These are phyloP conservation scores for Rhinolophus ferrumequinum DNA, from an alignment of 2,113 vertebrate genomes.

Conservation along the genomic window DNA sequence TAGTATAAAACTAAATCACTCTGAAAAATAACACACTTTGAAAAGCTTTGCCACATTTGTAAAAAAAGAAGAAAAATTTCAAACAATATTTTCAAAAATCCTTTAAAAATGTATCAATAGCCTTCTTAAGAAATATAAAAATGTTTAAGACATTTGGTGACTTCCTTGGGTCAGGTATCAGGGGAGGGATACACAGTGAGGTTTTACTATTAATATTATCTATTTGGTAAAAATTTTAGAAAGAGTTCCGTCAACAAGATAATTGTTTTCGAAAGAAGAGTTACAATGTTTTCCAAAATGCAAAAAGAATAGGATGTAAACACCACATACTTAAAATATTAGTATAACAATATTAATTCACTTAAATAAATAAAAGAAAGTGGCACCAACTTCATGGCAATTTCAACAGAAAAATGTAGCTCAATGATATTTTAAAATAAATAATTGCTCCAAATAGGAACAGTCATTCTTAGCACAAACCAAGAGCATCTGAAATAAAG, in stretches of 20 bases:
- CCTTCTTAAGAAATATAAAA: constrained; percentile 73
- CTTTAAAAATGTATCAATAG: constrained; percentile 59
- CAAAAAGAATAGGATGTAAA: constrained; percentile 81
- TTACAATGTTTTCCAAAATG: constrained; percentile 75
- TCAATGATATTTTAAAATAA: constrained; percentile 76
- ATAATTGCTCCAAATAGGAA: constrained; percentile 69
- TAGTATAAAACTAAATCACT: constrained; percentile 37
- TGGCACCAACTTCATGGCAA: constrained; percentile 85
- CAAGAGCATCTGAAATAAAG: constrained; percentile 49
- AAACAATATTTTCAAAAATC: background rate
- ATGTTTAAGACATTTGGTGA: constrained; percentile 78
- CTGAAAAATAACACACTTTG: constrained; percentile 57
- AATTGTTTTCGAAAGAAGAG: constrained; percentile 60
- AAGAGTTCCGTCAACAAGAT: constrained; percentile 53
- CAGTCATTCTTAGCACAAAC: constrained; percentile 61
- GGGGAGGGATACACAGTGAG: background rate
- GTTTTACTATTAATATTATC: constrained; percentile 55
- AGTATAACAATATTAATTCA: constrained; percentile 72
- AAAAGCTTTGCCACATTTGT: constrained; percentile 48
- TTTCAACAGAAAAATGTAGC: constrained; percentile 61
- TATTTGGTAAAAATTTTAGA: constrained; percentile 63
- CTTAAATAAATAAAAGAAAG: constrained; percentile 77
- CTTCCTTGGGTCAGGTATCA: constrained; percentile 49
- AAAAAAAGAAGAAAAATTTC: constrained; percentile 42
- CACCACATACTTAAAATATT: constrained; percentile 61